phyloP scores from a whole-genome alignment of 2,113 vertebrate genomes.

The Podarcis cretensis region DNA sequence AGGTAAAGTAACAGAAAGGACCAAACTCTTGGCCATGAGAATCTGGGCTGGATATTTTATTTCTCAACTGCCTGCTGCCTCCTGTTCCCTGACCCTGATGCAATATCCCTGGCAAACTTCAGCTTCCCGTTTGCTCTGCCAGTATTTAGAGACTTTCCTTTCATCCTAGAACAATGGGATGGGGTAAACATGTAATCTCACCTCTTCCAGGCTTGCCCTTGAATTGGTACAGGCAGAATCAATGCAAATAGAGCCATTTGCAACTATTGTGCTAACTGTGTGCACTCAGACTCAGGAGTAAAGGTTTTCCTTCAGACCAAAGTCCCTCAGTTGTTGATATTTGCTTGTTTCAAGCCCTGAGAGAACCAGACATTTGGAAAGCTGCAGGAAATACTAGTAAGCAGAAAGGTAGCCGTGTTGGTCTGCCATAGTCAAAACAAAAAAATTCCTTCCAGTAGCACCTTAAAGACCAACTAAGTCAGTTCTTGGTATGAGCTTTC shows the following conservation, averaged over 20 bases:
- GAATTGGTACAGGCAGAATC: background rate
- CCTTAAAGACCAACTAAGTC: too few relatives aligned
- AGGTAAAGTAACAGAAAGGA: background rate
- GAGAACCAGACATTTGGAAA: background rate
- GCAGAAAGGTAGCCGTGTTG: too few relatives aligned
- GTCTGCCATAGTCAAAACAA: too few relatives aligned
- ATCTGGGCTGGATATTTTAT: background rate
- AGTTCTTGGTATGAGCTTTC: too few relatives aligned
- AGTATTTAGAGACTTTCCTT: constrained; percentile 1
- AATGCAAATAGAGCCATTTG: background rate
- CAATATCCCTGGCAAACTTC: background rate
- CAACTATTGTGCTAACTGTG: background rate
- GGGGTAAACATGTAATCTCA: constrained; percentile 20
- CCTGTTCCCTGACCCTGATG: background rate
- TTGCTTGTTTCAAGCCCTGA: background rate
- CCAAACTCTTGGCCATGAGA: background rate
- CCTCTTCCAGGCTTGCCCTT: constrained; percentile 8
- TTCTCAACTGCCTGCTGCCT: background rate
- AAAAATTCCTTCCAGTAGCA: too few relatives aligned
- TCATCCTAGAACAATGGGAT: constrained; percentile 13
- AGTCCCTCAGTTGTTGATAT: background rate
- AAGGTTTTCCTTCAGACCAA: background rate
- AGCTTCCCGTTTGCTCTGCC: constrained; percentile 9
- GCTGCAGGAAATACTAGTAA: background rate
- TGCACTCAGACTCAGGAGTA: background rate